Conservation (phyloP, 1,140 invertebrate species). For the Drosophila willistoni region DNA sequence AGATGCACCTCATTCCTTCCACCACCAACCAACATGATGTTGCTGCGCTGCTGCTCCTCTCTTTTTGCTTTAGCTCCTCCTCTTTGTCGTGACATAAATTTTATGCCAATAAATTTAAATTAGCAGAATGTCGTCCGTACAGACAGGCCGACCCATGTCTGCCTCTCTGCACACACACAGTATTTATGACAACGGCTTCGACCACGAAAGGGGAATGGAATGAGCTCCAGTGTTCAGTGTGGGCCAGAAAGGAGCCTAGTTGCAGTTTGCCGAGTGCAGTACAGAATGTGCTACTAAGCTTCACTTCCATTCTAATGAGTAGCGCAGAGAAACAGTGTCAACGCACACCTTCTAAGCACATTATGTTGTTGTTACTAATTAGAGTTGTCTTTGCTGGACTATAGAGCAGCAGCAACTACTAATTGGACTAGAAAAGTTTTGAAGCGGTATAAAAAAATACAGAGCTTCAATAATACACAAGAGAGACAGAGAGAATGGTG, state of each 20-base stretch:
- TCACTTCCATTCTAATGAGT: conserved; percentile 42
- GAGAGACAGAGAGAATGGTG: not conserved
- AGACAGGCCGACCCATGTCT: conserved; percentile 44
- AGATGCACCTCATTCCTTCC: conserved; percentile 24
- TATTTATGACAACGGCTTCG: conserved; percentile 66
- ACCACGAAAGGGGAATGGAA: conserved; percentile 1
- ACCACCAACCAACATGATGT: not conserved
- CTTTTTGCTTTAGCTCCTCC: not conserved
- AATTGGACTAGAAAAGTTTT: conserved; percentile 34
- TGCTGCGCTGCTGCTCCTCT: not conserved
- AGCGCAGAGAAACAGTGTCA: conserved; percentile 30
- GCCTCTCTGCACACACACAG: conserved; percentile 43
- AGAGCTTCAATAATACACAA: not conserved
- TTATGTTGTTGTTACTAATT: conserved; percentile 62
- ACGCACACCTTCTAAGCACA: conserved; percentile 58
- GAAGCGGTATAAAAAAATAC: not conserved
- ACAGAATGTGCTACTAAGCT: not conserved
- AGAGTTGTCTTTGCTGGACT: conserved; percentile 46
- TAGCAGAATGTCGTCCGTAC: conserved; percentile 60
- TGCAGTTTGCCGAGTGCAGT: not conserved
- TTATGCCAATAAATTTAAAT: conserved; percentile 79
- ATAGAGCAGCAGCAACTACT: not conserved
- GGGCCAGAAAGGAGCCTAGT: not conserved
- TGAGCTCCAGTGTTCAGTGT: not conserved
- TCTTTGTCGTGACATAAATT: conserved; percentile 58